Evolutionary conservation across 2,888 invertebrate species (phyloP).

Genomic region (Neuroscelio doddi): DNA sequence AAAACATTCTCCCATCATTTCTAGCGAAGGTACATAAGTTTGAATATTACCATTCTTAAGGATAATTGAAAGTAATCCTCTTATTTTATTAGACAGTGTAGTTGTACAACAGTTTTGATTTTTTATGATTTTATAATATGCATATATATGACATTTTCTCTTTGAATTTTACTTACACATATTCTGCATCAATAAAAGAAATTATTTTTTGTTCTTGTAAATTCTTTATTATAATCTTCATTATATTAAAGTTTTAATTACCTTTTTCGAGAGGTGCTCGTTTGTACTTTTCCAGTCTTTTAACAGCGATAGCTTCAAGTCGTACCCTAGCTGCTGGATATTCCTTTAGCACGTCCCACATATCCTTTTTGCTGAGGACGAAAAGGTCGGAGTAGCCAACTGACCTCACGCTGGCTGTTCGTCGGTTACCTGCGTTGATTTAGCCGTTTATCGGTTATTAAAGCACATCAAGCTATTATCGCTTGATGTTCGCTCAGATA

Average conservation of each 20-base stretch:
- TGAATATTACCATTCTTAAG: too few species aligned
- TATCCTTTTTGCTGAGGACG: conserved; percentile 98
- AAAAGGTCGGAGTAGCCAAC: conserved; percentile 99
- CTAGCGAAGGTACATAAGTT: too few species aligned
- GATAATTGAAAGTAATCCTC: too few species aligned
- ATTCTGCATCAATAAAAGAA: too few species aligned
- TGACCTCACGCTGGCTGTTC: conserved; percentile 97
- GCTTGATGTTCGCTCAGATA: conserved; percentile 35
- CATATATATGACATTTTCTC: too few species aligned
- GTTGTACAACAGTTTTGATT: too few species aligned
- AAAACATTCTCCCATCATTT: too few species aligned
- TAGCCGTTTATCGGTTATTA: conserved; percentile 71
- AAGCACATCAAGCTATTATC: conserved; percentile 58
- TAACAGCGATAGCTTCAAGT: conserved; percentile 97
- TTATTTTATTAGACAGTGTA: too few species aligned
- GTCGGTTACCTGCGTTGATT: conserved; percentile 88
- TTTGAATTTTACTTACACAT: too few species aligned
- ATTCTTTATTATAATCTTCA: too few species aligned
- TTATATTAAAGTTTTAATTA: conserved; percentile 68
- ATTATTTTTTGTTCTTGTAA: too few species aligned
- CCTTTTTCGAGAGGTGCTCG: conserved; percentile 94
- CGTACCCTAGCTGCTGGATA: conserved; percentile 95
- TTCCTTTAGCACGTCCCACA: conserved; percentile 99
- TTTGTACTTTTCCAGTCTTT: conserved; percentile 97
- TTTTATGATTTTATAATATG: too few species aligned